Base-by-base conservation (phyloP, 2,113 vertebrate genomes). In the Callipepla californica region DNA sequence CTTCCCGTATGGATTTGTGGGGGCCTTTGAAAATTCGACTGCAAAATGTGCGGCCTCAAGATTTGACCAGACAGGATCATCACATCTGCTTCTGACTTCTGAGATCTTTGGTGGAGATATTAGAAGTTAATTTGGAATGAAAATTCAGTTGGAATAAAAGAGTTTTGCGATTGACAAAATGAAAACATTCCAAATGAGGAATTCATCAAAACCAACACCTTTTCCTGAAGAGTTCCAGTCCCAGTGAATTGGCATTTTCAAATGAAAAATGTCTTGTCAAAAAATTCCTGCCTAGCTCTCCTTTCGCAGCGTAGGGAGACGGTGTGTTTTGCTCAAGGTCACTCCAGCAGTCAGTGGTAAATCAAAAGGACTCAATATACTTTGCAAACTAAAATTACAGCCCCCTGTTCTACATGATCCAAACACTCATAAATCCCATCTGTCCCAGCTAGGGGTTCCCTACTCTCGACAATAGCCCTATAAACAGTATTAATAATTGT, bases 181-280 rank as follows among this genome's bases (percentile, higher is more conserved):
- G 25, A 45, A 67, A 90, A 67, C 65, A 82, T 13, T 85, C 50
- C 40, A 22, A 14, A 79, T 3, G 8, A 82, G 74, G 69, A 85
- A 83, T 80, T 77, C 22, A 47, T 57, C 79, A 28, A 57, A 61
- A 59, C 34, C 4, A 76, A 18, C 42, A 51, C 50, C 21, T 91
- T 59, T 50, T 87, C 68, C 76, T 57, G 48, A 75, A 78, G 76
- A 94, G 85, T 38, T 85, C 76, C 85, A 55, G 62, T 66, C 90
- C 13, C 82, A 72, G 73, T 5, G 51, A 94, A 91, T 48, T 81
- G 80, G 88, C 65, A 90, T 93, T 94, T 92, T 36, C 93, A 76
- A 61, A 68, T 86, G 89, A 95, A 92, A 94, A 95, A 95, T 44
- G 68, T 40, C 95, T 94, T 94, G 90, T 95, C 90, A 87, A 78